Base-by-base conservation (phyloP, 2,113 vertebrate species). In the Dicaeum eximium region DNA sequence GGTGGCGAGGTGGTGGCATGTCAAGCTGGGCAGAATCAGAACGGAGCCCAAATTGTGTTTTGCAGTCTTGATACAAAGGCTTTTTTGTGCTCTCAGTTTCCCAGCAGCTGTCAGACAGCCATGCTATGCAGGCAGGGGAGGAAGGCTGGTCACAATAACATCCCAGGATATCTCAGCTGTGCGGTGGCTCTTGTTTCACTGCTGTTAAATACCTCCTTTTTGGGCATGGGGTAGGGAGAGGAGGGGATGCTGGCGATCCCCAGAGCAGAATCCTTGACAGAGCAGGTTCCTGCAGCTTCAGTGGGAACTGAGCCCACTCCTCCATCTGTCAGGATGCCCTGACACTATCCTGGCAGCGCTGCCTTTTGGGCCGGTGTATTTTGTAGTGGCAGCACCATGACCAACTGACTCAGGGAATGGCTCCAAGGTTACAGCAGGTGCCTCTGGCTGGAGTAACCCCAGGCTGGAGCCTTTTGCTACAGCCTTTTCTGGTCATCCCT, bases 401-500 rank as follows among this genome's bases (percentile, higher is more conserved):
- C 38, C 0, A 4, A 2, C 61, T 24, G 31, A 6, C 27, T 50
- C 38, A 0, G 4, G 44, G 44, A 11, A 9, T 66, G 38, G 62
- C 53, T 75, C 24, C 3, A 14, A 31, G 31, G 27, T 72, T 60
- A 60, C 25, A 75, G 78, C 73, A 71, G 73, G 61, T 84, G 69
- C 60, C 33, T 70, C 72, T 62, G 67, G 42, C 64, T 70, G 62
- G 37, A 92, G 60, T 7, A 70, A 40, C 9, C 22, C 30, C 48
- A 31, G 51, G 56, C 42, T 89, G 61, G 42, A 58, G 23, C 0
- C 0, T 64, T 56, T 61, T 56, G 21, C 57, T 66, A 8, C 50
- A 56, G 53, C 91, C 82, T 93, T 95, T 95, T 93, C 91, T 93
- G 83, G 88, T 83, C 85, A 64, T 90, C 48, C 35, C 27, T 86